Evolutionary conservation across 2,797 vertebrate genomes (phyloP).

Genomic region (Macropus fuliginosus): DNA sequence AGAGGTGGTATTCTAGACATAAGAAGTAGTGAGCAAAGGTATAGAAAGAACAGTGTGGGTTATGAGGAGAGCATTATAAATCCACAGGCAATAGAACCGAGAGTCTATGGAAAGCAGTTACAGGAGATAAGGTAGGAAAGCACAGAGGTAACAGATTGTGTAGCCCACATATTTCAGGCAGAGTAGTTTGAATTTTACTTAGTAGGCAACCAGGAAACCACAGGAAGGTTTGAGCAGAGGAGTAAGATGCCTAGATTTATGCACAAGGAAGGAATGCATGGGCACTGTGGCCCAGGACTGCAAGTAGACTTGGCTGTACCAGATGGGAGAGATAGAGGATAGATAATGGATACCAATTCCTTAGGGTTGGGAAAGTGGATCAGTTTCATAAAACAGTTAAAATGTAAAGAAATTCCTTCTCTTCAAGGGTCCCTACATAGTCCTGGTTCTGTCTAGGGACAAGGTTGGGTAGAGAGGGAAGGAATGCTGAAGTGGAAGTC

Average conservation of each 20-base stretch:
- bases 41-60: neutral
- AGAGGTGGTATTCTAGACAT: neutral
- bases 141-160: neutral
- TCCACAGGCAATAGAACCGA: neutral
- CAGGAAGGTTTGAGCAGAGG: neutral
- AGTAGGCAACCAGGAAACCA: neutral
- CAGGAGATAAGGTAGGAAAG: neutral
- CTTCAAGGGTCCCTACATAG: neutral
- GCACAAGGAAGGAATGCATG: neutral
- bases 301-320: neutral
- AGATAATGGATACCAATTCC: neutral
- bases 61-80: neutral
- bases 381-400: neutral
- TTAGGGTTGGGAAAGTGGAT: neutral
- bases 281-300: neutral
- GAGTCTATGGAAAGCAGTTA: neutral
- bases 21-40: neutral
- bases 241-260: neutral
- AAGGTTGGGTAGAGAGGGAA: neutral
- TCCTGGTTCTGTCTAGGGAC: neutral
- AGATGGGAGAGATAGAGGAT: neutral
- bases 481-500: neutral
- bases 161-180: neutral
- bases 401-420: neutral
- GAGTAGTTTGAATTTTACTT: neutral